Percentiles rank a stretch among this genome's conserved stretches.
Evolutionary conservation across 2,888 invertebrate species (phyloP).

Genomic region (Cryptocephalus primarius): DNA sequence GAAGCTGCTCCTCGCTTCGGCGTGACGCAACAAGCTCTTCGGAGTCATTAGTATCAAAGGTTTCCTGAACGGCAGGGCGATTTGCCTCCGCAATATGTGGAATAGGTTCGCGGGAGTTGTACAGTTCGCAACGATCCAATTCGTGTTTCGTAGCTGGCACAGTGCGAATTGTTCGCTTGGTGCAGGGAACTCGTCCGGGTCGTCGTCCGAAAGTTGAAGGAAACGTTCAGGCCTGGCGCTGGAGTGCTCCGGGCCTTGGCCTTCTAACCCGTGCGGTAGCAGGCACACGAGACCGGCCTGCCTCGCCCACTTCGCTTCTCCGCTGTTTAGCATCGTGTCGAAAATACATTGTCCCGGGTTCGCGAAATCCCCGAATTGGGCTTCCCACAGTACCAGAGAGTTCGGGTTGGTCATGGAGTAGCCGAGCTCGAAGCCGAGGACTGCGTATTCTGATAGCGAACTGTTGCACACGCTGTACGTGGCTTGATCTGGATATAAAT

Average conservation of each 20-base stretch:
- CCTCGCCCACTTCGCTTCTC: conserved; percentile 96
- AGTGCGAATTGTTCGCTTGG: conserved; percentile 74
- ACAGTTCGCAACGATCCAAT: conserved; percentile 93
- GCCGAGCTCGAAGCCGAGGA: conserved; percentile 51
- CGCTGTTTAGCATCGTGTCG: conserved; percentile 83
- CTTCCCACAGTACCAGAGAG: conserved; percentile 95
- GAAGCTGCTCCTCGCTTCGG: conserved; percentile 86
- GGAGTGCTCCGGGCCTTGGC: conserved; percentile 89
- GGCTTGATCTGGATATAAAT: conserved; percentile 92
- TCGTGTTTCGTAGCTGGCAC: conserved; percentile 90
- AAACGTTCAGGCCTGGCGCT: conserved; percentile 80
- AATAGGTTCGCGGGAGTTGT: conserved; percentile 93
- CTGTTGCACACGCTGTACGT: conserved; percentile 98
- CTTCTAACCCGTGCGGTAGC: conserved; percentile 96
- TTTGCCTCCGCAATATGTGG: conserved; percentile 91
- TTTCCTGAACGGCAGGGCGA: conserved; percentile 90
- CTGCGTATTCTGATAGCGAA: conserved; percentile 91
- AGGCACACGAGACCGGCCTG: conserved; percentile 92
- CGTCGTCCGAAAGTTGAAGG: conserved; percentile 91
- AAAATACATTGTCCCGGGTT: conserved; percentile 98
- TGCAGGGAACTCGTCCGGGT: conserved; percentile 88
- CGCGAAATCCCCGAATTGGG: conserved; percentile 98
- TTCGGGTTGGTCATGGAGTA: conserved; percentile 98
- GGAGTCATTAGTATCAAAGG: conserved; percentile 94
- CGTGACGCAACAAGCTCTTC: conserved; percentile 88